phyloP scores from a whole-genome alignment of 2,797 vertebrate genomes.

The Protosalanx chinensis region DNA sequence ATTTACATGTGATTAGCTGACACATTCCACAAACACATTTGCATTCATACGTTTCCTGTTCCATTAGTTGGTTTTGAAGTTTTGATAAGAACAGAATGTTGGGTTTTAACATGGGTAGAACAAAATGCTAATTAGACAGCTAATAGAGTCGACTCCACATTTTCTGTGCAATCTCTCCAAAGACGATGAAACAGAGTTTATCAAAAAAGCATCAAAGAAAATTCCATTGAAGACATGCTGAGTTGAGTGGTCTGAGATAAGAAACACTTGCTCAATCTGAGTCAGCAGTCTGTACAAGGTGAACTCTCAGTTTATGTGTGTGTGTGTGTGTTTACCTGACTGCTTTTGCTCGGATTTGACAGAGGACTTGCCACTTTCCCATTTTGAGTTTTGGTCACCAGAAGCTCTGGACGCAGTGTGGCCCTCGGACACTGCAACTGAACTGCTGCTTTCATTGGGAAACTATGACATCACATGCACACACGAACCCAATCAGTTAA shows the following conservation, averaged over 20 bases:
- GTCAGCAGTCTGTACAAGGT: slow-evolving; percentile 54
- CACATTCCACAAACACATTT: not conserved
- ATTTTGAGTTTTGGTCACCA: slow-evolving; percentile 28
- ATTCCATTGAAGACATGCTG: slow-evolving; percentile 23
- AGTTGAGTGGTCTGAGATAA: slow-evolving; percentile 47
- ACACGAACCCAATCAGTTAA: slow-evolving; percentile 2
- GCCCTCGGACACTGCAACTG: slow-evolving; percentile 19
- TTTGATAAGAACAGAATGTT: not conserved
- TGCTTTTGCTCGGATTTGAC: slow-evolving; percentile 28
- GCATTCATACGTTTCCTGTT: too few relatives aligned
- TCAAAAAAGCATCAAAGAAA: slow-evolving; percentile 45
- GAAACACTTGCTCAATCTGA: slow-evolving; percentile 33
- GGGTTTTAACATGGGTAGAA: too few relatives aligned
- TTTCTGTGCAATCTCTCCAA: not conserved
- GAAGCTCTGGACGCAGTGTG: slow-evolving; percentile 7
- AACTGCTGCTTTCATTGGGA: slow-evolving; percentile 39
- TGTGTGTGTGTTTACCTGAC: slow-evolving; percentile 31
- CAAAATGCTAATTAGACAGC: not conserved
- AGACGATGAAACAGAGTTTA: slow-evolving; percentile 35
- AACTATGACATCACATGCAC: slow-evolving; percentile 16
- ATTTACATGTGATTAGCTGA: not conserved
- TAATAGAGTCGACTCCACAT: not conserved
- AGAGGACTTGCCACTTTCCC: slow-evolving; percentile 25
- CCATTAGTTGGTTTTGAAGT: not conserved
- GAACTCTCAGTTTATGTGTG: slow-evolving; percentile 31